Evolutionary conservation across 1,140 invertebrate species (phyloP).

Genomic region (Drosophila ananassae): DNA sequence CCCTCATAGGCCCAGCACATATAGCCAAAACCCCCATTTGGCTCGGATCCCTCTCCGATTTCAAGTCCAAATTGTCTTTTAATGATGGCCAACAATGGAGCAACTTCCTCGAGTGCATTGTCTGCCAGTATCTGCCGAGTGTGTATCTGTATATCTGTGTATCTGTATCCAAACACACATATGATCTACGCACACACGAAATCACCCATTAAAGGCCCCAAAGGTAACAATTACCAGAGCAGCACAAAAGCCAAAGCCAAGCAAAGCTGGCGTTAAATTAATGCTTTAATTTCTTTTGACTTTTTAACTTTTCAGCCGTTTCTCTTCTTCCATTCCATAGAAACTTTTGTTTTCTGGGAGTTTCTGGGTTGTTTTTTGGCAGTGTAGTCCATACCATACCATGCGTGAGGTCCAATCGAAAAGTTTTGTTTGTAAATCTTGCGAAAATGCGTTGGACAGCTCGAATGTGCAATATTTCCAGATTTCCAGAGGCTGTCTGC

Average conservation of each 20-base stretch:
- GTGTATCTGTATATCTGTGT: background rate
- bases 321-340: constrained; percentile 16
- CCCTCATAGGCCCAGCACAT: constrained; percentile 7
- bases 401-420: constrained; percentile 35
- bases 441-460: constrained; percentile 42
- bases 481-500: constrained; percentile 16
- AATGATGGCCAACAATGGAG: constrained; percentile 55
- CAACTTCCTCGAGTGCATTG: constrained; percentile 61
- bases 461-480: constrained; percentile 43
- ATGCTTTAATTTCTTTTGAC: constrained; percentile 56
- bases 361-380: background rate
- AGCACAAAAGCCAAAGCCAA: constrained; percentile 26
- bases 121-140: background rate
- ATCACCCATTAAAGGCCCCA: constrained; percentile 29
- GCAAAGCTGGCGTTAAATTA: constrained; percentile 55
- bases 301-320: constrained; percentile 54
- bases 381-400: background rate
- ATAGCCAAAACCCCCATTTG: constrained; percentile 15
- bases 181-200: constrained; percentile 10
- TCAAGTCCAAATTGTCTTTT: constrained; percentile 55
- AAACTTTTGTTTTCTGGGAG: constrained; percentile 20
- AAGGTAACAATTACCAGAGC: constrained; percentile 56
- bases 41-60: constrained; percentile 22
- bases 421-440: constrained; percentile 29
- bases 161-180: background rate